Evolutionary conservation across 2,888 invertebrate species (phyloP).

Genomic region (Pegoplata infirma): DNA sequence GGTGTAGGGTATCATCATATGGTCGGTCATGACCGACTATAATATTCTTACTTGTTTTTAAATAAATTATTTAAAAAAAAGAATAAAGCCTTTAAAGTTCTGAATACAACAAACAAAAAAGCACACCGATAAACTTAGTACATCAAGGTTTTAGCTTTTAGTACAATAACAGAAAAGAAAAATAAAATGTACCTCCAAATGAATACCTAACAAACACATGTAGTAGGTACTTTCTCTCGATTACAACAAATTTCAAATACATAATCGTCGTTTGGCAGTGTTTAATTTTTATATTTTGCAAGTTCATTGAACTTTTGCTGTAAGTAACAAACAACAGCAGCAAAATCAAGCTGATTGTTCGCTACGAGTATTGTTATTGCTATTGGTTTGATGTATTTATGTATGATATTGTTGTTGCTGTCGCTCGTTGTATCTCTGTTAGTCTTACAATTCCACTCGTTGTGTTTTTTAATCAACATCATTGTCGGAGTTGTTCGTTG

Average conservation of each 20-base stretch:
- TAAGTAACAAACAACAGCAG: too few relatives aligned
- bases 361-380: constrained; percentile 26
- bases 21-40: too few relatives aligned
- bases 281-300: constrained; percentile 68
- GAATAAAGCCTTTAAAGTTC: too few relatives aligned
- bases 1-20: too few relatives aligned
- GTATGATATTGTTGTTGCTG: constrained; percentile 25
- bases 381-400: constrained; percentile 42
- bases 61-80: too few relatives aligned
- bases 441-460: constrained; percentile 7
- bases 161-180: neutral
- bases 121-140: too few relatives aligned
- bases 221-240: constrained; percentile 64
- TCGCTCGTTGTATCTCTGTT: constrained; percentile 49
- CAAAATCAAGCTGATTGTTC: constrained; percentile 64
- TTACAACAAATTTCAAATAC: constrained; percentile 58
- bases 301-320: constrained; percentile 74
- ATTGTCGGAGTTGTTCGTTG: constrained; percentile 14
- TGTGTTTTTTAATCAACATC: constrained; percentile 10
- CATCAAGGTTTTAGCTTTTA: neutral
- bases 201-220: constrained; percentile 13
- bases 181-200: neutral
- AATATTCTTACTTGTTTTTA: too few relatives aligned
- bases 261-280: constrained; percentile 1
- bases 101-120: too few relatives aligned